Percentiles rank a stretch among this genome's conserved stretches.
phyloP scores from a whole-genome alignment of 1,140 invertebrate genomes.

The Drosophila asahinai region DNA sequence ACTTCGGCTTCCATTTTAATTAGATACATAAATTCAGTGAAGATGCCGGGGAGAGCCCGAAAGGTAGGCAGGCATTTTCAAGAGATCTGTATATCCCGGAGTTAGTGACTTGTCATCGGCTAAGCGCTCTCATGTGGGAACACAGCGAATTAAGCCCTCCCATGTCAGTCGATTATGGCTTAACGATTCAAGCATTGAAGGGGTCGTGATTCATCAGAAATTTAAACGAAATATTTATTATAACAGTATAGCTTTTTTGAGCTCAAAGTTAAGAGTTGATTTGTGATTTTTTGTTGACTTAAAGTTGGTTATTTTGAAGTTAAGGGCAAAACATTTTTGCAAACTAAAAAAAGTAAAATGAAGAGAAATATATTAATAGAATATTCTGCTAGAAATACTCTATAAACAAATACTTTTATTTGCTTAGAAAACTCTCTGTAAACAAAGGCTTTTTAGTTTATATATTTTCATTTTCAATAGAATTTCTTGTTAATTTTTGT shows the following conservation, averaged over 20 bases:
- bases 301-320: neutral
- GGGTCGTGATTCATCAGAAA: neutral
- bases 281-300: neutral
- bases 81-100: conserved; percentile 5
- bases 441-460: neutral
- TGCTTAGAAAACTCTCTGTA: neutral
- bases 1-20: conserved; percentile 68
- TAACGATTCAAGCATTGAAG: neutral
- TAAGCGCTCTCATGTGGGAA: conserved; percentile 18
- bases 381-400: too few species aligned
- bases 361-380: neutral
- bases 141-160: neutral
- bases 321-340: too few species aligned
- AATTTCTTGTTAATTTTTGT: neutral
- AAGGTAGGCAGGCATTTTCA: conserved; percentile 30
- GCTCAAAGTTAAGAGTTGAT: neutral
- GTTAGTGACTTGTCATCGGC: conserved; percentile 39
- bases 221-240: neutral
- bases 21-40: conserved; percentile 70
- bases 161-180: conserved; percentile 16
- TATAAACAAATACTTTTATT: neutral
- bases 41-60: conserved; percentile 27
- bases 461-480: neutral
- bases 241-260: neutral
- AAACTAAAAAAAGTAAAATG: too few species aligned